A percentile compares a stretch with the other conserved stretches of the same genome.
These are phyloP conservation scores for Acleris holmiana DNA, from an alignment of 2,888 invertebrate species.

Conservation along the genomic window DNA sequence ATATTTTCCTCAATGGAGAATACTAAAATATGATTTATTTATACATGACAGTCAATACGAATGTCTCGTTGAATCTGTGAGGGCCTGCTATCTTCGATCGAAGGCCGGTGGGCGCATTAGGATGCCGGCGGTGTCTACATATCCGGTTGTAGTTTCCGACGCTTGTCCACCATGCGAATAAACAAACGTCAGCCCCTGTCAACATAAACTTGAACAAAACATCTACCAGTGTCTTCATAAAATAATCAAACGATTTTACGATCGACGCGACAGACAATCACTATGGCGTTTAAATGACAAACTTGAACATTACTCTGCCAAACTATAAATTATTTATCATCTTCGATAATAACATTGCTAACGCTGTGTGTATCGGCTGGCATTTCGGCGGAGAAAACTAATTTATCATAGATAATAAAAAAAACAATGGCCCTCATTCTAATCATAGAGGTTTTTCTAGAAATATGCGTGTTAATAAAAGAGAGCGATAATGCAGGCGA, in stretches of 20 bases:
- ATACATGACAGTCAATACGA: not conserved
- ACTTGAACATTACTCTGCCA: slow-evolving; percentile 17
- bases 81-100: slow-evolving; percentile 23
- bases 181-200: slow-evolving; percentile 45
- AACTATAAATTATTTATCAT: slow-evolving; percentile 7
- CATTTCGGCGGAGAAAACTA: not conserved
- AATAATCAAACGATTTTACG: slow-evolving; percentile 33
- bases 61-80: slow-evolving; percentile 9
- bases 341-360: too few relatives aligned
- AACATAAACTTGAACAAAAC: slow-evolving; percentile 37
- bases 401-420: too few relatives aligned
- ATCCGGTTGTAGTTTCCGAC: slow-evolving; percentile 37
- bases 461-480: not conserved
- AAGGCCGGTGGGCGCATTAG: slow-evolving; percentile 42
- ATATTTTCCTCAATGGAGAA: slow-evolving; percentile 12
- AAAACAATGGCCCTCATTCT: too few relatives aligned
- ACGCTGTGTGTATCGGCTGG: not conserved
- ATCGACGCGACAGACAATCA: slow-evolving; percentile 20
- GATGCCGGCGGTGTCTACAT: slow-evolving; percentile 42
- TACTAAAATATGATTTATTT: not conserved
- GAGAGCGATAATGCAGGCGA: slow-evolving; percentile 46
- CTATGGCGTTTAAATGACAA: slow-evolving; percentile 1
- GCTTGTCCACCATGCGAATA: slow-evolving; percentile 47
- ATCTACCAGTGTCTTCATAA: slow-evolving; percentile 28
- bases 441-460: too few relatives aligned